A percentile compares a stretch with the other conserved stretches of the same genome.
Conservation (phyloP, 1,140 invertebrate genomes). For the Meloidogyne hapla region DNA sequence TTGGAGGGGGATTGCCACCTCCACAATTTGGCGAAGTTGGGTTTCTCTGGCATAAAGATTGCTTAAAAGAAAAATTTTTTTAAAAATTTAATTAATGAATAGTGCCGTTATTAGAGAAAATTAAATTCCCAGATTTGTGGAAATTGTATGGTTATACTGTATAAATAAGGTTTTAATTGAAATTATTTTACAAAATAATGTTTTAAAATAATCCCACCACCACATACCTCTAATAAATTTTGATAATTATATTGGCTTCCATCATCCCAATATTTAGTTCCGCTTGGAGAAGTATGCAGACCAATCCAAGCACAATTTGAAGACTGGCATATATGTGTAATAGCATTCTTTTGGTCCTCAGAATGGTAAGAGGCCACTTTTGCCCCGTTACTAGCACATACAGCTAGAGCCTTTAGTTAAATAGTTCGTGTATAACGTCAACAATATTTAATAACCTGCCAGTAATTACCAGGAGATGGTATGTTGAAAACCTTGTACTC, state of each 20-base stretch:
- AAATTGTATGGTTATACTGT: too few species aligned
- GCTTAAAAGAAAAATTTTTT: neutral
- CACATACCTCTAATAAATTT: neutral
- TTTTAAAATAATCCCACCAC: too few species aligned
- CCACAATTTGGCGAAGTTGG: neutral
- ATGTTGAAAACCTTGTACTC: neutral
- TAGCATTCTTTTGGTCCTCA: neutral
- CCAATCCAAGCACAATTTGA: constrained; percentile 1
- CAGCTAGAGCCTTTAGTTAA: neutral
- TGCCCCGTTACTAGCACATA: neutral
- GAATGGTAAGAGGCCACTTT: neutral
- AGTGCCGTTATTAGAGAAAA: neutral
- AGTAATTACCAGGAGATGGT: neutral
- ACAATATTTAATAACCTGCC: neutral
- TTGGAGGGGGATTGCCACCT: neutral
- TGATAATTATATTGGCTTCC: neutral
- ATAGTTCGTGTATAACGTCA: neutral
- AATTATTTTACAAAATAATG: too few species aligned
- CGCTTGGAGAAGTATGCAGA: neutral
- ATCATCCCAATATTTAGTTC: neutral
- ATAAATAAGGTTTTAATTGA: too few species aligned
- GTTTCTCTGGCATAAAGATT: neutral
- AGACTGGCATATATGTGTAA: neutral
- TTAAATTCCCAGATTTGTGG: too few species aligned
- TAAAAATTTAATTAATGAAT: neutral